Evolutionary conservation across 2,797 vertebrate genomes (phyloP).

Genomic region (Garrulus glandarius): DNA sequence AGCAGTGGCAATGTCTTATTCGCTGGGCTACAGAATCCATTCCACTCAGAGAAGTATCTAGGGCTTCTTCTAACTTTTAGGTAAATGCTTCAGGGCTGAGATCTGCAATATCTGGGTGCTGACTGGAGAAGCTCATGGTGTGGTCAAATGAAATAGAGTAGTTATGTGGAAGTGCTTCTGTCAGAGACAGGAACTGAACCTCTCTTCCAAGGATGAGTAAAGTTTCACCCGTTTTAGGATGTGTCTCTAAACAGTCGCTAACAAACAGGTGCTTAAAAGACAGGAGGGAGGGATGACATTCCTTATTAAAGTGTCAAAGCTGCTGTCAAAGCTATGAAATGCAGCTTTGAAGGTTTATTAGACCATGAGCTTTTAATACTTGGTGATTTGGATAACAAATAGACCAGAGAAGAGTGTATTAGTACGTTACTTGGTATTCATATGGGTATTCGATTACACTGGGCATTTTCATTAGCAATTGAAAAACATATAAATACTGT

Average conservation of each 20-base stretch:
- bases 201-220: not conserved
- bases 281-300: not conserved
- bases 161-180: not conserved
- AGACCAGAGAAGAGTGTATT: not conserved
- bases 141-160: not conserved
- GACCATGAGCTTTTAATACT: not conserved
- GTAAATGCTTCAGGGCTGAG: not conserved
- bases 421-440: not conserved
- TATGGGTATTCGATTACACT: not conserved
- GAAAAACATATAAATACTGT: not conserved
- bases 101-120: not conserved
- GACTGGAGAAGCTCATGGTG: not conserved
- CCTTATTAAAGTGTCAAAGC: not conserved
- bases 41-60: not conserved
- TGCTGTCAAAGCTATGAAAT: not conserved
- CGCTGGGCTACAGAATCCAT: not conserved
- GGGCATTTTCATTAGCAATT: not conserved
- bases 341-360: not conserved
- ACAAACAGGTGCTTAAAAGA: not conserved
- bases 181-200: not conserved
- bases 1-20: not conserved
- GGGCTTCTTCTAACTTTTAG: not conserved
- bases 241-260: not conserved
- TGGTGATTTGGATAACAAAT: not conserved
- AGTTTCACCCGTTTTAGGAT: not conserved